Base-by-base conservation (phyloP, 92 coral and sea anemone species). In the Phymanthus crucifer region DNA sequence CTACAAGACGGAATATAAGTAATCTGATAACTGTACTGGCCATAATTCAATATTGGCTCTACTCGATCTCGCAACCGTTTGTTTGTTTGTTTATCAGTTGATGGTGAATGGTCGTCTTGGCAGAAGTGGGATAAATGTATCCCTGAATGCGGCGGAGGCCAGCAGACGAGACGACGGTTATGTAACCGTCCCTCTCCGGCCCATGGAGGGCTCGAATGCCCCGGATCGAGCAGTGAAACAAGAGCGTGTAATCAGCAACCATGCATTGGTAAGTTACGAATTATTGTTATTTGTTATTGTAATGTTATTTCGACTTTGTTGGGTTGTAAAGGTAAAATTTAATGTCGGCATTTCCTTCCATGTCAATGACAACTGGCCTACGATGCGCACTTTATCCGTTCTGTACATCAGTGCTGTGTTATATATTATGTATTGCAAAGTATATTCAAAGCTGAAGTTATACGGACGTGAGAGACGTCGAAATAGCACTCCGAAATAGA, bases 161-260 rank as follows among this genome's bases (percentile, higher is more conserved):
- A 80, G 32, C 87, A 86, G 46, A 80, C 69, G 5, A 73, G 86
- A 12, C 77, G 71, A 40, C 85, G 86, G 27, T 40, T 54, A 11
- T 86, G 89, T 48, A 66, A 58, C 68, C 80, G 70, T 70, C 82
- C 82, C 45, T 76, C 66, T 14, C 87, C 87, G 65, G 78, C 73
- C 46, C 35, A 70, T 54, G 82, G 85, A 19, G 85, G 65, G 14
- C 74, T 66, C 18, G 4, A 17, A 14, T 87, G 91, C 80, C 78
- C 78, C 19, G 91, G 91, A 66, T 16, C 67, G 46, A 66, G 77
- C 52, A 66, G 57, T 10, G 87, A 83, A 74, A 72, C 84, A 3
- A 87, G 91, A 19, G 47, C 80, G 5, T 87, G 91, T 46, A 87
- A 70, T 46, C 81, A 81, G 2, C 78, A 83, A 26, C 81, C 54